These are phyloP conservation scores for Prietella phreatophila DNA, from an alignment of 2,113 vertebrate species.

Conservation along the genomic window DNA sequence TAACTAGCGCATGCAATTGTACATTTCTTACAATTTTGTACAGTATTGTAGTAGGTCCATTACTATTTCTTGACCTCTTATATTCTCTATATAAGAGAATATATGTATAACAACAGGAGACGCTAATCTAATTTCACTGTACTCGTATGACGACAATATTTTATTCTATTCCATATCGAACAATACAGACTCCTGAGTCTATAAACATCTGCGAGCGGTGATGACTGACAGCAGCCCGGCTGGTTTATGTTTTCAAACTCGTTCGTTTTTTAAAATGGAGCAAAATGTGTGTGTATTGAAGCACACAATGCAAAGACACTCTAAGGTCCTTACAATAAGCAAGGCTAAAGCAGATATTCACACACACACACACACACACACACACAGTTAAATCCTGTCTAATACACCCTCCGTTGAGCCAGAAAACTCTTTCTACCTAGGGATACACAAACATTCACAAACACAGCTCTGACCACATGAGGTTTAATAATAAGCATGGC, in stretches of 20 bases:
- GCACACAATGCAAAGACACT: not conserved
- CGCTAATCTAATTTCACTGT: not conserved
- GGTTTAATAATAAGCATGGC: slow-evolving; percentile 15
- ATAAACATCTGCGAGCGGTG: not conserved
- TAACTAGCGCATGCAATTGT: not conserved
- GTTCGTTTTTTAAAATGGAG: not conserved
- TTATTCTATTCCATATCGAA: not conserved
- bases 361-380: not conserved
- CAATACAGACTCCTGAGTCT: not conserved
- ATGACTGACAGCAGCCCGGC: not conserved
- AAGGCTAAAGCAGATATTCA: not conserved
- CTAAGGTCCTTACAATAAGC: slow-evolving; percentile 9
- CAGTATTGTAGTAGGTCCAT: not conserved
- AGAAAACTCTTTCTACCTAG: slow-evolving; percentile 15
- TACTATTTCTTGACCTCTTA: not conserved
- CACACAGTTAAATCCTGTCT: not conserved
- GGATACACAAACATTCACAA: not conserved
- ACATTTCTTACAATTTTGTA: not conserved
- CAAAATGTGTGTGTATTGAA: not conserved
- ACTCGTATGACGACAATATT: not conserved
- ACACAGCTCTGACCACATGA: not conserved
- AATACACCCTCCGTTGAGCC: slow-evolving; percentile 7
- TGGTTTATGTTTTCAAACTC: not conserved
- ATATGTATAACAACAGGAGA: not conserved
- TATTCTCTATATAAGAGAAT: not conserved